phyloP scores from a whole-genome alignment of 2,888 invertebrate species.

The Anticlea derivata region DNA sequence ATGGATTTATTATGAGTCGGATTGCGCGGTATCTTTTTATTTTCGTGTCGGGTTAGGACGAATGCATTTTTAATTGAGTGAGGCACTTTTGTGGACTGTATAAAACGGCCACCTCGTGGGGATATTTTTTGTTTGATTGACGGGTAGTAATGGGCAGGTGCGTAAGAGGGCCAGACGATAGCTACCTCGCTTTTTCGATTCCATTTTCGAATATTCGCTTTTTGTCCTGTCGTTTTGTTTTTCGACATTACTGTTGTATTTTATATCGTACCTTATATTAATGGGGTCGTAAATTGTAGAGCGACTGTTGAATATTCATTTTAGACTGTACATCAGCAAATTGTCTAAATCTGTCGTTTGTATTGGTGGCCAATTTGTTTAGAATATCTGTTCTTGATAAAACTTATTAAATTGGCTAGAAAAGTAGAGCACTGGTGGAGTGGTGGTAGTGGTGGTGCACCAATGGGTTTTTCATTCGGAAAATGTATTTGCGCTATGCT shows the following conservation, averaged over 20 bases:
- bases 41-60: conserved; percentile 76
- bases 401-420: conserved; percentile 10
- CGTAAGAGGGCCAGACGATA: conserved; percentile 69
- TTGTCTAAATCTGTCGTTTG: conserved; percentile 23
- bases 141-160: conserved; percentile 83
- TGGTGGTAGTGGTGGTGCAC: too few species aligned
- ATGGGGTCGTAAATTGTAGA: conserved; percentile 53
- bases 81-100: conserved; percentile 82
- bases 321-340: conserved; percentile 20
- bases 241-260: conserved; percentile 58
- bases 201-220: conserved; percentile 59
- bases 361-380: conserved; percentile 14
- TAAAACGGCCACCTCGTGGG: conserved; percentile 80
- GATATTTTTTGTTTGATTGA: conserved; percentile 82
- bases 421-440: too few species aligned
- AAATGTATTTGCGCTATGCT: too few species aligned
- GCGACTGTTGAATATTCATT: conserved; percentile 33
- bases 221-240: conserved; percentile 66
- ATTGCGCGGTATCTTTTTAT: conserved; percentile 71
- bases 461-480: too few species aligned
- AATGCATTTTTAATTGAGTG: conserved; percentile 84
- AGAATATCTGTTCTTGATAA: conserved; percentile 4
- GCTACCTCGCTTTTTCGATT: conserved; percentile 78
- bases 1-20: conserved; percentile 82
- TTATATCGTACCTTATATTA: conserved; percentile 59